phyloP scores from a whole-genome alignment of 2,888 invertebrate species.

The Polyommatus icarus region DNA sequence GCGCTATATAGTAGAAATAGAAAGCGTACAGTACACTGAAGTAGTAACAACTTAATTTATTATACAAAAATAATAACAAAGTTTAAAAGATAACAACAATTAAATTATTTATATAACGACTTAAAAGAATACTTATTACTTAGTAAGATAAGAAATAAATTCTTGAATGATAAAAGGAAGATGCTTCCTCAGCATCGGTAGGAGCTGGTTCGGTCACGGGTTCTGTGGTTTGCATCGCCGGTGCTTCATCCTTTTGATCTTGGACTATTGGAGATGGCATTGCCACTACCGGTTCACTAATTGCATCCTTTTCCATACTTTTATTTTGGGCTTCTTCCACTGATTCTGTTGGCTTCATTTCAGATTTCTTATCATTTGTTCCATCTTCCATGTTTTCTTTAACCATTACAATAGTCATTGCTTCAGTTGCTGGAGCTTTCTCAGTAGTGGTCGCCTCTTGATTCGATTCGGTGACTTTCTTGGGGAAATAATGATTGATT shows the following conservation, averaged over 20 bases:
- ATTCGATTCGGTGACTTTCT: constrained; percentile 50
- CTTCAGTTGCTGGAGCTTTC: constrained; percentile 42
- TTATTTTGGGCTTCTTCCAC: constrained; percentile 27
- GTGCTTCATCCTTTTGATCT: constrained; percentile 36
- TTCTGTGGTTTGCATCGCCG: not conserved
- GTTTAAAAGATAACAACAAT: not conserved
- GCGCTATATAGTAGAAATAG: not conserved
- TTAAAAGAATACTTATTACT: constrained; percentile 17
- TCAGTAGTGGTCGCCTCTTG: constrained; percentile 41
- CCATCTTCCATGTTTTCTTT: constrained; percentile 28
- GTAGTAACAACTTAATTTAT: not conserved
- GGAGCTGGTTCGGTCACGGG: constrained; percentile 40
- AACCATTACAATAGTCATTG: constrained; percentile 38
- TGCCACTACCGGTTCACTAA: not conserved
- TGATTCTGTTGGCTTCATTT: not conserved
- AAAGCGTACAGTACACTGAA: not conserved
- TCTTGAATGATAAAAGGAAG: constrained; percentile 68
- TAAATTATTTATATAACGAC: constrained; percentile 8
- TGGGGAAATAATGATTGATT: constrained; percentile 68
- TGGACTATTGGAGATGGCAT: not conserved
- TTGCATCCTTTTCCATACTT: not conserved
- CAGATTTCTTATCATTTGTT: constrained; percentile 24
- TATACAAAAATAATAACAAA: not conserved
- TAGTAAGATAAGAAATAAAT: constrained; percentile 61
- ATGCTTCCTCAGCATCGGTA: constrained; percentile 65